Percentiles rank a stretch among this genome's conserved stretches.
These are phyloP conservation scores for Trichoplax adhaerens DNA, from an alignment of 37 sponge, comb jelly and placozoan species.

Conservation along the genomic window DNA sequence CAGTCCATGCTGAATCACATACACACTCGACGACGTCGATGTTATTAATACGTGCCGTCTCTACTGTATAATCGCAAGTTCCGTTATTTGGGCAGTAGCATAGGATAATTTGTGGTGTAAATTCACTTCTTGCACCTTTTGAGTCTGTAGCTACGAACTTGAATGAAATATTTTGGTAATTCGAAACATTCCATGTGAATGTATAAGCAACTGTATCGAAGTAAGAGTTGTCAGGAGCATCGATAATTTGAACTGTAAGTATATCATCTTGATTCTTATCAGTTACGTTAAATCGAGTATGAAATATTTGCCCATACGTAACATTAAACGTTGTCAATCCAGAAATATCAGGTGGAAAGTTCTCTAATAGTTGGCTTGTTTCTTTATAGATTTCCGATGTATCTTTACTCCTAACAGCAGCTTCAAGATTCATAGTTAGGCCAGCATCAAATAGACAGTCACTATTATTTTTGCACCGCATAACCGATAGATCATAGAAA, in stretches of 20 bases:
- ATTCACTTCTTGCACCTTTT: slow-evolving; percentile 1
- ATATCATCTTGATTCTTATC: background rate
- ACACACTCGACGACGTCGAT: no score
- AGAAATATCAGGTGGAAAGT: slow-evolving; percentile 31
- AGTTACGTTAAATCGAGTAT: slow-evolving; percentile 20
- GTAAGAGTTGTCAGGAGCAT: no score
- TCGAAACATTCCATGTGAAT: slow-evolving; percentile 11
- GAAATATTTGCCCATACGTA: slow-evolving; percentile 2
- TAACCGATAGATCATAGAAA: no score
- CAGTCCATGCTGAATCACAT: no score
- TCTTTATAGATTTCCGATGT: no score
- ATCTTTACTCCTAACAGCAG: no score
- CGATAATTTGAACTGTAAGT: background rate
- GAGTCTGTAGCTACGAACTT: slow-evolving; percentile 22
- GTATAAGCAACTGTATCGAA: background rate
- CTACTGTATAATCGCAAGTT: slow-evolving; percentile 2
- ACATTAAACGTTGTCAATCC: slow-evolving; percentile 16
- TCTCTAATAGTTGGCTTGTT: slow-evolving; percentile 6
- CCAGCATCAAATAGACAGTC: no score
- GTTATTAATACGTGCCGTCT: no score
- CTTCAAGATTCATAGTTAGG: no score
- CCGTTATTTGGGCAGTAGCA: slow-evolving; percentile 38
- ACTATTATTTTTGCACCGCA: no score
- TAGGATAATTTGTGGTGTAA: slow-evolving; percentile 17
- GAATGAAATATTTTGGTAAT: background rate